phyloP scores from a whole-genome alignment of 2,888 invertebrate genomes.

The Thelaira solivaga region DNA sequence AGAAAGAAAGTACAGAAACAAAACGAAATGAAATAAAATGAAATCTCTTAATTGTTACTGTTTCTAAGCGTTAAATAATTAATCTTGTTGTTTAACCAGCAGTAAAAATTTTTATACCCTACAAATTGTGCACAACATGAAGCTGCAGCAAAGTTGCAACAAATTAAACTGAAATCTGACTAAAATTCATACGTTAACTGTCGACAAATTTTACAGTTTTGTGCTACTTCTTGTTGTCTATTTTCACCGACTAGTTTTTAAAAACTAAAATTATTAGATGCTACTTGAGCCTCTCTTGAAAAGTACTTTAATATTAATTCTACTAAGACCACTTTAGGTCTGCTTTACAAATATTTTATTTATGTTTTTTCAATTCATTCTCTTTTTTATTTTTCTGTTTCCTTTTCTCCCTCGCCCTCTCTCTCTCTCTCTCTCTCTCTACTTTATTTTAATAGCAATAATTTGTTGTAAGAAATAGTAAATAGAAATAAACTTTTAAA shows the following conservation, averaged over 20 bases:
- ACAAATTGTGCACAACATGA: neutral
- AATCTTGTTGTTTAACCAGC: constrained; percentile 68
- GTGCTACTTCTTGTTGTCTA: neutral
- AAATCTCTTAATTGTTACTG: constrained; percentile 74
- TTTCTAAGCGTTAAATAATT: constrained; percentile 70
- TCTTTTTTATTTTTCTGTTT: neutral
- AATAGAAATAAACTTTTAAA: neutral
- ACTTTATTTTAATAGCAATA: neutral
- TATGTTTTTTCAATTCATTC: neutral
- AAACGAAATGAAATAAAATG: constrained; percentile 60
- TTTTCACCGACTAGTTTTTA: neutral
- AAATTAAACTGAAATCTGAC: neutral
- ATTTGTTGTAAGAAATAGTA: neutral
- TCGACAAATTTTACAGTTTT: too few species aligned
- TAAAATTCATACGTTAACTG: too few species aligned
- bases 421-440: too few species aligned
- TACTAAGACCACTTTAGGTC: neutral
- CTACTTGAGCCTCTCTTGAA: neutral
- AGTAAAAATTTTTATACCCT: constrained; percentile 31
- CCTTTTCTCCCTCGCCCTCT: neutral
- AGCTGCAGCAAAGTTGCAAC: neutral
- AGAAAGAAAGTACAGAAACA: neutral
- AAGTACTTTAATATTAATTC: neutral
- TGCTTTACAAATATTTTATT: neutral
- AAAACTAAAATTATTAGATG: neutral